phyloP scores from a whole-genome alignment of 1,140 invertebrate species.

The Dreissena rostriformis region DNA sequence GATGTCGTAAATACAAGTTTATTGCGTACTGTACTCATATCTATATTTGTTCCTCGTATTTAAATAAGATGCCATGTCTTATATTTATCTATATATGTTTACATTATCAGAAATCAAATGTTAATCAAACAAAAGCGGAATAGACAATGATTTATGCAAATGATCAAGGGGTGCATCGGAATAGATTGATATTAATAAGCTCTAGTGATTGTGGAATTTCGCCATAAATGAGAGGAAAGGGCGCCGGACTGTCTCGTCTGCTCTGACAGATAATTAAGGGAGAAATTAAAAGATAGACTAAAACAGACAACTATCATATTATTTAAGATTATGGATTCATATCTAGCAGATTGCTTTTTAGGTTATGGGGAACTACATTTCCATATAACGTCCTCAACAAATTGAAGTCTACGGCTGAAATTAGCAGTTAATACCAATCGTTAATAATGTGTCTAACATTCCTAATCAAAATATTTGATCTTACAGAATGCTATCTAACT shows the following conservation, averaged over 20 bases:
- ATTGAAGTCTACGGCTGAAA: too few species aligned
- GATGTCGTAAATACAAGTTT: too few species aligned
- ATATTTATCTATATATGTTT: constrained; percentile 1
- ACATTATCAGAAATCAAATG: neutral
- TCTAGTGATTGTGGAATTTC: constrained; percentile 45
- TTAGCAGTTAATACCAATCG: too few species aligned
- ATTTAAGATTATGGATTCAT: constrained; percentile 55
- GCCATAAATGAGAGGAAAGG: constrained; percentile 44
- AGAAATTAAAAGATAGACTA: constrained; percentile 57
- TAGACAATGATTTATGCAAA: constrained; percentile 56
- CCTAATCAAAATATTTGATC: too few species aligned
- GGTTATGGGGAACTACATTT: neutral
- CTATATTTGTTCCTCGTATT: neutral
- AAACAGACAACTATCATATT: constrained; percentile 48
- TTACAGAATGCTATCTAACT: too few species aligned
- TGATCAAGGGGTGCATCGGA: constrained; percentile 29
- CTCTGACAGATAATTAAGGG: constrained; percentile 51
- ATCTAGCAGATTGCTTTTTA: constrained; percentile 1
- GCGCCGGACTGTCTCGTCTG: constrained; percentile 40
- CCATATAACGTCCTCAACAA: too few species aligned
- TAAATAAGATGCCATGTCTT: neutral
- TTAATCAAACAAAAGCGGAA: constrained; percentile 5
- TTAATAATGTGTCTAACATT: too few species aligned
- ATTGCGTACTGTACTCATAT: too few species aligned
- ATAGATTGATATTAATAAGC: constrained; percentile 46